A percentile compares a stretch with the other conserved stretches of the same genome.
Evolutionary conservation across 2,113 vertebrate genomes (phyloP).

Genomic region (Micronycteris hirsuta): DNA sequence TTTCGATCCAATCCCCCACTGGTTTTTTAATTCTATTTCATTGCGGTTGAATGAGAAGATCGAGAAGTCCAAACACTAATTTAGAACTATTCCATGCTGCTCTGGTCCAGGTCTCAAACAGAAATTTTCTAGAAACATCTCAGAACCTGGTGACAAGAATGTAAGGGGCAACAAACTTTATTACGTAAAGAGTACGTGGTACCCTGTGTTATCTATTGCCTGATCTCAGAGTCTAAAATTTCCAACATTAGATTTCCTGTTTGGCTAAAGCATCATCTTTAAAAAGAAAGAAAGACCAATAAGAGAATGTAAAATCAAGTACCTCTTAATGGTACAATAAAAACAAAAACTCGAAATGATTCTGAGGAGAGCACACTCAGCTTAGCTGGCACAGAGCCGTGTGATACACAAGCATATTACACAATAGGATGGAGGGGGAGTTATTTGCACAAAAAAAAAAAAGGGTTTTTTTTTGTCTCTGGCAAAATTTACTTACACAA

Average conservation of each 20-base stretch:
- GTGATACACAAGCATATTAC: fast-evolving
- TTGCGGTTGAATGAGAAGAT: background rate
- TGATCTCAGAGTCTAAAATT: background rate
- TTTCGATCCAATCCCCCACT: background rate
- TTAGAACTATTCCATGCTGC: background rate
- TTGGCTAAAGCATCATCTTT: background rate
- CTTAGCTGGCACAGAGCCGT: background rate
- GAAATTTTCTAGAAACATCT: background rate
- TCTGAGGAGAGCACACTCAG: background rate
- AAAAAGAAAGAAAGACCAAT: background rate
- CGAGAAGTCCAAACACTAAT: background rate
- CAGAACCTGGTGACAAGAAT: background rate
- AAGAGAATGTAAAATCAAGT: background rate
- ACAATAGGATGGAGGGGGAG: fast-evolving
- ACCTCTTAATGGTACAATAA: background rate
- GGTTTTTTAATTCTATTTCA: background rate
- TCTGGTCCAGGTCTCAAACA: background rate
- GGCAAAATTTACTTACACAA: background rate
- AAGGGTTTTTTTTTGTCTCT: background rate
- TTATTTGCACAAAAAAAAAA: background rate
- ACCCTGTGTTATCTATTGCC: background rate
- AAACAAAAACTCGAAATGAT: background rate
- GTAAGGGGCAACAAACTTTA: background rate
- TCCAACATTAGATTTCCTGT: background rate
- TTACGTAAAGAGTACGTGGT: background rate